Evolutionary conservation across 2,888 invertebrate genomes (phyloP).

Genomic region (Drosophila parthenogenetica): DNA sequence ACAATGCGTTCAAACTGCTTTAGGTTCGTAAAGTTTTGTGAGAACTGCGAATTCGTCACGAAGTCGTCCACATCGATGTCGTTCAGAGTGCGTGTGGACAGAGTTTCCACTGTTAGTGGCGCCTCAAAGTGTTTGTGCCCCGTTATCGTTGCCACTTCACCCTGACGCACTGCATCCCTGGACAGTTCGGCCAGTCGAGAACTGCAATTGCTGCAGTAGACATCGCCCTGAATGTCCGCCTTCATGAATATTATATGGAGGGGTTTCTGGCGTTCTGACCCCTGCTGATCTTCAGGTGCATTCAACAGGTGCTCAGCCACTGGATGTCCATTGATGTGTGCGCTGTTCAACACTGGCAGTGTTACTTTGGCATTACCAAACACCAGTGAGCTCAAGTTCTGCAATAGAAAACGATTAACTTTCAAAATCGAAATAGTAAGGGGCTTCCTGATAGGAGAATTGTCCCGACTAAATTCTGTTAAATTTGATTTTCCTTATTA

Average conservation of each 20-base stretch:
- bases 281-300: slow-evolving; percentile 9
- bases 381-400: slow-evolving; percentile 60
- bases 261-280: neutral
- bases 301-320: slow-evolving; percentile 67
- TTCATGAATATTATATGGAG: slow-evolving; percentile 75
- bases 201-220: slow-evolving; percentile 59
- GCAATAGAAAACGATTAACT: no score
- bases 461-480: no score
- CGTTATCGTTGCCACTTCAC: slow-evolving; percentile 65
- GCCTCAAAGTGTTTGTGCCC: slow-evolving; percentile 73
- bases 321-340: slow-evolving; percentile 65
- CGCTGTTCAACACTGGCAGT: slow-evolving; percentile 55
- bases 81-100: slow-evolving; percentile 59
- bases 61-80: slow-evolving; percentile 60
- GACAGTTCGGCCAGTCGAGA: slow-evolving; percentile 69
- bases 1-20: slow-evolving; percentile 72
- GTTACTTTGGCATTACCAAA: slow-evolving; percentile 74
- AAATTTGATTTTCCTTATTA: no score
- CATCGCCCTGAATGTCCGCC: slow-evolving; percentile 64
- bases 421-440: no score
- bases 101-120: slow-evolving; percentile 49
- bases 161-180: slow-evolving; percentile 67
- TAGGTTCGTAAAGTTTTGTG: slow-evolving; percentile 44
- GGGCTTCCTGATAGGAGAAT: no score
- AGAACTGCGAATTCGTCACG: slow-evolving; percentile 52